A percentile compares a stretch with the other conserved stretches of the same genome.
Evolutionary conservation across 1,140 invertebrate genomes (phyloP).

Genomic region (Papilio glaucus): DNA sequence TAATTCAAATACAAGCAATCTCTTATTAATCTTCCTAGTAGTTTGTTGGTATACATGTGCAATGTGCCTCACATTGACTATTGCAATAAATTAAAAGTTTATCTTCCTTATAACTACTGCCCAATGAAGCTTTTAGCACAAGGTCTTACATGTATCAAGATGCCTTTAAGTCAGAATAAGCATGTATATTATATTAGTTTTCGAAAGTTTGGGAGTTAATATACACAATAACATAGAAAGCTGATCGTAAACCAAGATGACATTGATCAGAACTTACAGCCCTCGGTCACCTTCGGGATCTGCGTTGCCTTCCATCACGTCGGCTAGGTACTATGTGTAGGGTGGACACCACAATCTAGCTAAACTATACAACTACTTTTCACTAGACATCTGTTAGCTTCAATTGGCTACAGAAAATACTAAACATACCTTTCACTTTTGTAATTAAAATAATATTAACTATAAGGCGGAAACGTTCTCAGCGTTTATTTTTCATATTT

Average conservation of each 20-base stretch:
- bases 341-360: not conserved
- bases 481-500: conserved; percentile 1
- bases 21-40: too few species aligned
- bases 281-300: conserved; percentile 39
- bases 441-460: not conserved
- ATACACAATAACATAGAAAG: not conserved
- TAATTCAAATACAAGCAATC: too few species aligned
- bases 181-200: not conserved
- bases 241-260: not conserved
- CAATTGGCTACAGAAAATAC: conserved; percentile 6
- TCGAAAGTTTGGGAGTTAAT: not conserved
- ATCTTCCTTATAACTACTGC: too few species aligned
- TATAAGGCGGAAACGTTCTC: not conserved
- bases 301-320: conserved; percentile 56
- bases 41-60: too few species aligned
- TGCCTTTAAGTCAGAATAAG: not conserved
- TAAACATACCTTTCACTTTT: conserved; percentile 10
- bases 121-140: too few species aligned
- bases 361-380: conserved; percentile 22
- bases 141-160: too few species aligned
- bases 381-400: conserved; percentile 23
- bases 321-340: not conserved
- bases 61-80: too few species aligned
- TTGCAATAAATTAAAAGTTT: too few species aligned
- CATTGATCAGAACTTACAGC: conserved; percentile 11